Conservation (phyloP, 2,888 invertebrate species). For the Polydrusus pterygomalis region DNA sequence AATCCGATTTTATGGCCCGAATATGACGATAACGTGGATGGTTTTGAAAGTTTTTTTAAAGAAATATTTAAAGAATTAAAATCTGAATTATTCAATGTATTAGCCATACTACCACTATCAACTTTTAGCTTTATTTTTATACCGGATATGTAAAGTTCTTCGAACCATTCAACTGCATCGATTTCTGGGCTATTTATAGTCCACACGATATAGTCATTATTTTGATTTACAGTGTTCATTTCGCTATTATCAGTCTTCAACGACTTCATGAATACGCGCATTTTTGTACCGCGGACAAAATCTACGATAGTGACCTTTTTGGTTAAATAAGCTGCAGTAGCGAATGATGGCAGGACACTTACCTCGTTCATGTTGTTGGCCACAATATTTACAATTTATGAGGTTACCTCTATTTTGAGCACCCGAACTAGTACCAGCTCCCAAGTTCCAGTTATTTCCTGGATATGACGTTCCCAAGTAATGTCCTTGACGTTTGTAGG, state of each 20-base stretch:
- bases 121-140: slow-evolving; percentile 3
- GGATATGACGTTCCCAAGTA: background rate
- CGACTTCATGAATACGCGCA: slow-evolving; percentile 11
- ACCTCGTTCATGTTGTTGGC: slow-evolving; percentile 20
- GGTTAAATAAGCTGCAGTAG: slow-evolving; percentile 1
- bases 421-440: slow-evolving; percentile 13
- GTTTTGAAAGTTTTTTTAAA: background rate
- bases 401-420: slow-evolving; percentile 17
- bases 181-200: slow-evolving; percentile 5
- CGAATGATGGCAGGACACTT: slow-evolving; percentile 11
- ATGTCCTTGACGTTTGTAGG: background rate
- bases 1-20: slow-evolving; percentile 5
- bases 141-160: slow-evolving; percentile 7
- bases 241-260: background rate
- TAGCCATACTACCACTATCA: slow-evolving; percentile 15
- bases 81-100: slow-evolving; percentile 2
- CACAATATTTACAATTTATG: slow-evolving; percentile 9
- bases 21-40: background rate
- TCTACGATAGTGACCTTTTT: slow-evolving; percentile 19
- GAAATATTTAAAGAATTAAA: slow-evolving; percentile 5
- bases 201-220: slow-evolving; percentile 24
- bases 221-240: background rate
- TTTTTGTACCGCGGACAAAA: slow-evolving; percentile 1
- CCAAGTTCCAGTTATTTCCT: background rate
- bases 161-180: slow-evolving; percentile 22